Evolutionary conservation across 2,888 invertebrate genomes (phyloP), one percentile per base, ranked within the genome.

Genomic region (Melanostoma mellinum): DNA sequence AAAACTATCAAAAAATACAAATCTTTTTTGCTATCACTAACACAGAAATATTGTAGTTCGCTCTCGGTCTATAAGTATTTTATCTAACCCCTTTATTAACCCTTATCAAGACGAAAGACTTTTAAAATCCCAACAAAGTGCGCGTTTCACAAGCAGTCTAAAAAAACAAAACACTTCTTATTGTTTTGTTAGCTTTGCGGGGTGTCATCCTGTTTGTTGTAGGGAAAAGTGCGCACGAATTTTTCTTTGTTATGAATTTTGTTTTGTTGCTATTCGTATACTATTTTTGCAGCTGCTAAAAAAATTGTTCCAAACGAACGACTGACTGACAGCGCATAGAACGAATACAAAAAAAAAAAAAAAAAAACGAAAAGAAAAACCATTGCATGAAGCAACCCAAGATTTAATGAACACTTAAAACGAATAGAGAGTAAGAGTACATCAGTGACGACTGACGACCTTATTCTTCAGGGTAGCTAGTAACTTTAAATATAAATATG

Each of bases 311-410:
- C 20, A 20, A 8, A 50, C 30, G 48, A 20, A 20, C 20, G 20
- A 20, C 20, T 20, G 20, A 20, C 20, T 20, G 20, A 63, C 58
- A 35, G 40, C 44, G 42, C 30, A 46, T 61, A 35, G 40, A 9
- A n/a, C n/a, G 30, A 8, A 9, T 38, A 38, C 32, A 40, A 55
- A 61, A 61, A n/a, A 46, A 52, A 33, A 30, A 40, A 20, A 42
- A 48, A 52, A 44, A 56, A 40, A 69, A 40, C 46, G 36, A 46
- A 61, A 20, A 20, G 20, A 20, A 44, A 63, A 65, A 65, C 65
- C 48, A 63, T 75, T 75, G 65, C 75, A 71, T 75, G 71, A 81
- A 81, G 33, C 67, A 61, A 67, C 60, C 75, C 36, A 81, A 76
- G 65, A 71, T 60, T 52, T 65, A 73, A 71, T 10, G 60, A 58